A percentile compares a stretch with the other conserved stretches of the same genome.
Evolutionary conservation across 2,113 vertebrate species (phyloP).

Genomic region (Deroptyus accipitrinus): DNA sequence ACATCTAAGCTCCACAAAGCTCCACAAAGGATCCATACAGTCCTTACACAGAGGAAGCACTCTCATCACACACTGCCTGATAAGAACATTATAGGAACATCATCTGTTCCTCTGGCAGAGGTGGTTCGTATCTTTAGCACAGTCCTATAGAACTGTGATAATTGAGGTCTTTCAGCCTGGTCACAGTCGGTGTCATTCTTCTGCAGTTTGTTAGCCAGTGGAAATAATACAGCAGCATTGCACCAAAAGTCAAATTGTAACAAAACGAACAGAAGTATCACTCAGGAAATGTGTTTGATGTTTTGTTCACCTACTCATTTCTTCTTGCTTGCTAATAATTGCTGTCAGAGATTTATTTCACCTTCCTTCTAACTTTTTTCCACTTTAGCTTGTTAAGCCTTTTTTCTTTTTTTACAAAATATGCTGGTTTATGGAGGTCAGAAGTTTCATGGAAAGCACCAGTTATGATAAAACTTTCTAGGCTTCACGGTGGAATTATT

Average conservation of each 20-base stretch:
- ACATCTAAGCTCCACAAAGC: background rate
- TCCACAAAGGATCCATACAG: background rate
- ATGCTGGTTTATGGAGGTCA: background rate
- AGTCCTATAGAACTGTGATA: background rate
- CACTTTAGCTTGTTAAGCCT: background rate
- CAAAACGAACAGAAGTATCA: background rate
- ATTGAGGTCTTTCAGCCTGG: background rate
- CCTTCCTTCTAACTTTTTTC: background rate
- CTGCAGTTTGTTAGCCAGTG: background rate
- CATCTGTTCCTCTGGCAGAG: background rate
- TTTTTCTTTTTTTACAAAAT: background rate
- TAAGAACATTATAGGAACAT: background rate
- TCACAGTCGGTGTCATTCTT: background rate
- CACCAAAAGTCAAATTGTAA: background rate
- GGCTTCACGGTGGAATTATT: background rate
- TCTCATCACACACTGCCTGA: background rate
- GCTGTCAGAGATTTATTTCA: background rate
- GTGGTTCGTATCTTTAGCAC: background rate
- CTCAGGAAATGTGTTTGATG: background rate
- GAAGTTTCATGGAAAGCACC: background rate
- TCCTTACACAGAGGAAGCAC: background rate
- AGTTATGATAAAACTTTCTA: background rate
- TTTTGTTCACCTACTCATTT: background rate
- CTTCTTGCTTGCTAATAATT: background rate
- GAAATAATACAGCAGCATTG: background rate